Base-by-base conservation (phyloP, 2,888 invertebrate genomes). In the Pseudeuparius sepicola region DNA sequence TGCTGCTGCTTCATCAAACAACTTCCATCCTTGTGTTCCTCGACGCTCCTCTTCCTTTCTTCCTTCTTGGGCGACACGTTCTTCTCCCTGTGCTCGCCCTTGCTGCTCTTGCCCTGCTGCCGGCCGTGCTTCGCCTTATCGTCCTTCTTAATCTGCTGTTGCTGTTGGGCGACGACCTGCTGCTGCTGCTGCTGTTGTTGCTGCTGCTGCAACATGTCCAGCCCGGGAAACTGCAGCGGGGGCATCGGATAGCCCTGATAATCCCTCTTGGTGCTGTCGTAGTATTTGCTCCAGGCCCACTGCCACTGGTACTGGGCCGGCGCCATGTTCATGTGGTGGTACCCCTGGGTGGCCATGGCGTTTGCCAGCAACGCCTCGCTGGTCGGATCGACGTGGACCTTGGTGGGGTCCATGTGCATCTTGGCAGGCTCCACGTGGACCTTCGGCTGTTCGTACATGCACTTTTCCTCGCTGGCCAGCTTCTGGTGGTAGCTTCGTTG, bases 311-410 rank as follows among this genome's bases (percentile, higher is more conserved):
- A 78, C 50, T 77, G 77, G 5, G 58, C 56, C 31, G 53, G 56
- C 26, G 47, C 44, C 40, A 53, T 67, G 14, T 43, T 47, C 28
- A 75, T 68, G 50, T 75, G 75, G 50, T 78, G 78, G 51, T 78
- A 78, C 2, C 52, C 51, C 34, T 77, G 75, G 31, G 77, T 68
- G 47, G 77, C 74, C 58, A 78, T 77, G 0, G 76, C 66, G 50
- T 72, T 72, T 0, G 71, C 67, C 10, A 72, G 59, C 15, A 71
- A 48, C 39, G 69, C 70, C 42, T 70, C 70, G 44, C 47, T 55
- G n/a, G n/a, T n/a, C n/a, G n/a, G n/a, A n/a, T n/a, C n/a, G n/a
- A n/a, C n/a, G n/a, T n/a, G n/a, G n/a, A n/a, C n/a, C n/a, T n/a
- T n/a, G n/a, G n/a, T n/a, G n/a, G n/a, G n/a, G 31, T 59, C 57